A percentile compares a stretch with the other conserved stretches of the same genome.
Conservation (phyloP, 2,797 vertebrate genomes). For the Euphonia xanthogaster region DNA sequence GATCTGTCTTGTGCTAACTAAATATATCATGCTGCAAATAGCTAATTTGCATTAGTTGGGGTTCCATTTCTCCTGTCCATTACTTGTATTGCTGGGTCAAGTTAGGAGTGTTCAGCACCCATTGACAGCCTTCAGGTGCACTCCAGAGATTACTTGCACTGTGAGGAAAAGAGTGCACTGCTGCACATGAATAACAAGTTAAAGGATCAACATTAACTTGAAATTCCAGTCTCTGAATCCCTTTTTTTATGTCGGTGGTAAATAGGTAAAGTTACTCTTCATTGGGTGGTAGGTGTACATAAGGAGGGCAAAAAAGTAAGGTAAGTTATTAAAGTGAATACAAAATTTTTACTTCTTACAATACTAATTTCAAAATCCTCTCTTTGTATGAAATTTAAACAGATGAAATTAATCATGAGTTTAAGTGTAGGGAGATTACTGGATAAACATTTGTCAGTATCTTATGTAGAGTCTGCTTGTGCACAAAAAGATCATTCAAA, state of each 20-base stretch:
- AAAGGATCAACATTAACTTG: neutral
- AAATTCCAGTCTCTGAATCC: neutral
- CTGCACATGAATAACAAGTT: neutral
- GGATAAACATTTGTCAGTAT: neutral
- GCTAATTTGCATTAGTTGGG: neutral
- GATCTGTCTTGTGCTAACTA: neutral
- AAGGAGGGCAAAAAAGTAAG: neutral
- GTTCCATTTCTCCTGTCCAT: neutral
- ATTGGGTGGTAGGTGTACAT: neutral
- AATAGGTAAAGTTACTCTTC: neutral
- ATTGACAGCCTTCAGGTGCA: neutral
- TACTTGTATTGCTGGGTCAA: neutral
- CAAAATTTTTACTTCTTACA: neutral
- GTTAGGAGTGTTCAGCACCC: neutral
- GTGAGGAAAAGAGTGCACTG: neutral
- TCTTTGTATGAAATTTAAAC: neutral
- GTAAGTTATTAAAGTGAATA: neutral
- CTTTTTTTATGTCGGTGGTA: neutral
- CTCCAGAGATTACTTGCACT: neutral
- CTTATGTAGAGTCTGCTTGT: neutral
- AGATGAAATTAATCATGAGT: neutral
- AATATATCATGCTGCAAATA: neutral
- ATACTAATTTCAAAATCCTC: neutral
- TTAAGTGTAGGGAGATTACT: neutral
- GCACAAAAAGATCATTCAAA: neutral